These are phyloP conservation scores for Gallinago media DNA, from an alignment of 2,113 vertebrate genomes.

Conservation along the genomic window DNA sequence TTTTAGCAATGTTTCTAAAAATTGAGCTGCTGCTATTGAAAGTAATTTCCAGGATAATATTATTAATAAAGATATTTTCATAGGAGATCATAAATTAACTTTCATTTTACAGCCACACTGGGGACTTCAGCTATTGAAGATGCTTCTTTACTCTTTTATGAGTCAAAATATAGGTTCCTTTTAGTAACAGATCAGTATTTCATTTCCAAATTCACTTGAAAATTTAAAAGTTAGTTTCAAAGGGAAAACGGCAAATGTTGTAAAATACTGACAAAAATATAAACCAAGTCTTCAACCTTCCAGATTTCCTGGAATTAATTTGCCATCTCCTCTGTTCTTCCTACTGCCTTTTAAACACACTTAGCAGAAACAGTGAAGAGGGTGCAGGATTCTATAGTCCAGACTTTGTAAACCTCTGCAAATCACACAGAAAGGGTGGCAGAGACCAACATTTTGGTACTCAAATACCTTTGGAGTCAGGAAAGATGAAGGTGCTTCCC, in stretches of 20 bases:
- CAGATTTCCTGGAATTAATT: background rate
- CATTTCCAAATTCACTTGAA: background rate
- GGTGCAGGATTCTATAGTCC: background rate
- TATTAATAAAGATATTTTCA: background rate
- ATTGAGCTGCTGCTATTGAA: background rate
- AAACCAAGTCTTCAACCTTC: background rate
- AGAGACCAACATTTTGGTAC: background rate
- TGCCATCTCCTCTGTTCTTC: background rate
- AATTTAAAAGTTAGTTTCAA: background rate
- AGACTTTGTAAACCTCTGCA: background rate
- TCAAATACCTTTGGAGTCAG: background rate
- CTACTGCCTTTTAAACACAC: background rate
- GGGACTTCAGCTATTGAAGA: background rate
- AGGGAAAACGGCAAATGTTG: background rate
- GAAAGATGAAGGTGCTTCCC: background rate
- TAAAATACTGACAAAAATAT: background rate
- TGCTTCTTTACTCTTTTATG: background rate
- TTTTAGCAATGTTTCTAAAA: background rate
- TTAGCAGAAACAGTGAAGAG: background rate
- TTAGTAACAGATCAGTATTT: background rate
- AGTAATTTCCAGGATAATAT: background rate
- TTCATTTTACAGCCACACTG: background rate
- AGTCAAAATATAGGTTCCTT: background rate
- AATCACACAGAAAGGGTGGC: background rate
- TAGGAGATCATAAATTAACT: background rate